A percentile compares a stretch with the other conserved stretches of the same genome.
Evolutionary conservation across 2,113 vertebrate species (phyloP).

Genomic region (Serinus canaria): DNA sequence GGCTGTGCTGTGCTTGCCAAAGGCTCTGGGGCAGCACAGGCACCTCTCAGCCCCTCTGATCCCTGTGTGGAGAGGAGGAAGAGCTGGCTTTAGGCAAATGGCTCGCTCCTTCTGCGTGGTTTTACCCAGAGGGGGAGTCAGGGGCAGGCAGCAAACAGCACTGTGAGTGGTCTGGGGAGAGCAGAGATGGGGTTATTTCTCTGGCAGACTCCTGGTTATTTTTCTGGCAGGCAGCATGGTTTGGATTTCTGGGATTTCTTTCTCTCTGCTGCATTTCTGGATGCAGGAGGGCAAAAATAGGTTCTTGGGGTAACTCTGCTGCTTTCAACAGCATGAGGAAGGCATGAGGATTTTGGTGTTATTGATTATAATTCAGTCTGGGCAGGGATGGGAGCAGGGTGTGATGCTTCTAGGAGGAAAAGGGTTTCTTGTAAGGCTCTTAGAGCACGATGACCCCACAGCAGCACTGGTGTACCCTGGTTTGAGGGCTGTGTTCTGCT

Average conservation of each 20-base stretch:
- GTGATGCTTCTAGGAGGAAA: background rate
- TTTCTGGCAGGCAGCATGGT: rapidly evolving
- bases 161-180: background rate
- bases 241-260: background rate
- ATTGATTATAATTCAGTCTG: background rate
- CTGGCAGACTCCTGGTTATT: background rate
- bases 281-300: background rate
- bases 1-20: background rate
- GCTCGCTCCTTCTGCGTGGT: background rate
- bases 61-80: background rate
- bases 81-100: background rate
- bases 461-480: background rate
- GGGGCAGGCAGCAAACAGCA: background rate
- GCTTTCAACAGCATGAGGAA: background rate
- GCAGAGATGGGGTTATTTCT: background rate
- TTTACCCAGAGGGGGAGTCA: background rate
- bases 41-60: background rate
- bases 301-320: background rate
- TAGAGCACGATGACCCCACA: rapidly evolving
- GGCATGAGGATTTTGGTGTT: background rate
- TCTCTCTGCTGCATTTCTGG: background rate
- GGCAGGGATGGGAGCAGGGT: background rate
- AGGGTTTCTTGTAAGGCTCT: background rate
- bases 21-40: background rate
- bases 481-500: background rate